phyloP scores from a whole-genome alignment of 2,888 invertebrate genomes.

The Lottia scabra region DNA sequence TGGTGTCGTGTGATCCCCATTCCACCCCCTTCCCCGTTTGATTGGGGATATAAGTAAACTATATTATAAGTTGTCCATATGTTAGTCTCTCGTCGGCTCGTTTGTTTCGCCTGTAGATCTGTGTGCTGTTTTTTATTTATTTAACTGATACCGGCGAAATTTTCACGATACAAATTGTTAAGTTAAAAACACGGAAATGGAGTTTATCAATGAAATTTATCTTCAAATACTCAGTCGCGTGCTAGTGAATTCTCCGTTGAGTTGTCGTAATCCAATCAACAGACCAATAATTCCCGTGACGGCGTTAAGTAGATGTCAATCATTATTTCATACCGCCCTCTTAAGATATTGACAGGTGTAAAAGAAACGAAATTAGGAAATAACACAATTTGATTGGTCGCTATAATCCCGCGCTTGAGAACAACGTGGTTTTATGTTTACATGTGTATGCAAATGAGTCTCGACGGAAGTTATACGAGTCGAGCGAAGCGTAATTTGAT shows the following conservation, averaged over 20 bases:
- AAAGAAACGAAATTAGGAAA: neutral
- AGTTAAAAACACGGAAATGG: too few relatives aligned
- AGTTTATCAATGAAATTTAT: neutral
- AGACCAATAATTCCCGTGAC: neutral
- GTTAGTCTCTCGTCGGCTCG: too few relatives aligned
- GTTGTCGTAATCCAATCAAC: neutral
- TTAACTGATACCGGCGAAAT: too few relatives aligned
- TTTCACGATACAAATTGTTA: too few relatives aligned
- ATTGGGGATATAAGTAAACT: too few relatives aligned
- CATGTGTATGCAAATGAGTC: slow-evolving; percentile 29
- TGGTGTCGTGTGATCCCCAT: too few relatives aligned
- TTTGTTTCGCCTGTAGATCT: too few relatives aligned
- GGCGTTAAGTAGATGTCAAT: neutral
- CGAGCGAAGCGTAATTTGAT: slow-evolving; percentile 10
- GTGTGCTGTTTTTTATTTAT: too few relatives aligned
- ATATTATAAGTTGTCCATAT: too few relatives aligned
- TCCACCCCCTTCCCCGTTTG: too few relatives aligned
- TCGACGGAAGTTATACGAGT: slow-evolving; percentile 9
- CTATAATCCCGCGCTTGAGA: neutral
- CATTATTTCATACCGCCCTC: neutral
- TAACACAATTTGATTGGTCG: neutral
- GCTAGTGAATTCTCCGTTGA: neutral
- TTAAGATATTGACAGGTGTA: neutral
- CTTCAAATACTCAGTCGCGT: neutral
- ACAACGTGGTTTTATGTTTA: slow-evolving; percentile 28